phyloP scores from a whole-genome alignment of 2,888 invertebrate genomes.

The Sarcophaga rosellei region DNA sequence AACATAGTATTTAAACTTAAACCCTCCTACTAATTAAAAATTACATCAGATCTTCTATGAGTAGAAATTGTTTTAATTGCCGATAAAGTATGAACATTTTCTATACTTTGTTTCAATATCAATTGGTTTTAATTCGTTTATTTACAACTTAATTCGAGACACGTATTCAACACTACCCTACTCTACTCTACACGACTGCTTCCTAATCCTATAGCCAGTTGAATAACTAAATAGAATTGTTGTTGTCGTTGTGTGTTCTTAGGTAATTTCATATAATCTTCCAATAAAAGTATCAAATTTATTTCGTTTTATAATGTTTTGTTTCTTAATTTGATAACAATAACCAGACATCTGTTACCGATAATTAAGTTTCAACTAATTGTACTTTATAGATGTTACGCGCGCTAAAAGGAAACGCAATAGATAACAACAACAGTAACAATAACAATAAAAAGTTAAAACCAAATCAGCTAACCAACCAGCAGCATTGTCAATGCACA shows the following conservation, averaged over 20 bases:
- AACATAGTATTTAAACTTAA: too few relatives aligned
- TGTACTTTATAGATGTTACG: conserved; percentile 56
- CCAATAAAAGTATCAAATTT: conserved; percentile 66
- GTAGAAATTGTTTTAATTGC: too few relatives aligned
- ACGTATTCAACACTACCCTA: background rate
- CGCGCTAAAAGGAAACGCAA: conserved; percentile 12
- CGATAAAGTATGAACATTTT: conserved; percentile 11
- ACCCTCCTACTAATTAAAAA: too few relatives aligned
- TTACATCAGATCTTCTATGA: too few relatives aligned
- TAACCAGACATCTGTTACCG: conserved; percentile 67
- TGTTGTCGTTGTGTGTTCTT: background rate
- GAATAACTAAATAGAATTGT: background rate
- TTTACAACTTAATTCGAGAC: conserved; percentile 35
- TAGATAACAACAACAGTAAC: conserved; percentile 20
- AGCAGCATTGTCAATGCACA: conserved; percentile 13
- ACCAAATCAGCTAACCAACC: conserved; percentile 47
- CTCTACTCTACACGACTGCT: background rate
- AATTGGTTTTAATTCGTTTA: background rate
- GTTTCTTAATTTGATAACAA: conserved; percentile 67
- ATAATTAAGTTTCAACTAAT: conserved; percentile 68
- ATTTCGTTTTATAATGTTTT: conserved; percentile 59
- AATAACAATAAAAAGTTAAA: conserved; percentile 41
- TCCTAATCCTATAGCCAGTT: background rate
- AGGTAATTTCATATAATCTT: conserved; percentile 53
- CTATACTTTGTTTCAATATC: background rate